Conservation (phyloP, 1,140 invertebrate species). For the Drosophila nasuta region DNA sequence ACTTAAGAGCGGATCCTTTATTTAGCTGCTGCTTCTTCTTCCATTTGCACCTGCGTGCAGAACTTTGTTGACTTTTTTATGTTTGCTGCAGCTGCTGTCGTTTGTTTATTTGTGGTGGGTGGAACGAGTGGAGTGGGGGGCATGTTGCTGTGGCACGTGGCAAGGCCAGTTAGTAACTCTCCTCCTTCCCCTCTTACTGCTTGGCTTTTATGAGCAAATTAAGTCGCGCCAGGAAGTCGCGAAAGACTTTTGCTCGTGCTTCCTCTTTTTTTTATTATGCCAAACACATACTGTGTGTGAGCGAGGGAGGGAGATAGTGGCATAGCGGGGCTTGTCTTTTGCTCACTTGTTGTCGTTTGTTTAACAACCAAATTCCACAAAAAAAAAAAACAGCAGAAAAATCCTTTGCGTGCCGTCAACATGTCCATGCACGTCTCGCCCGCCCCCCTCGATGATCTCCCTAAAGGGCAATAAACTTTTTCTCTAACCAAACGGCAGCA, state of each 20-base stretch:
- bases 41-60: slow-evolving; percentile 47
- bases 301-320: slow-evolving; percentile 4
- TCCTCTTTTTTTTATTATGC: slow-evolving; percentile 48
- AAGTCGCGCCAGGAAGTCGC: slow-evolving; percentile 71
- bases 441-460: slow-evolving; percentile 15
- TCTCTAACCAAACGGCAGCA: slow-evolving; percentile 26
- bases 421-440: slow-evolving; percentile 32
- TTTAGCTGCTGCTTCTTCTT: slow-evolving; percentile 42
- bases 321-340: slow-evolving; percentile 24
- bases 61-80: slow-evolving; percentile 30
- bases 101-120: background rate
- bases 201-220: slow-evolving; percentile 59
- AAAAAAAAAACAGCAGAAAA: slow-evolving; percentile 38
- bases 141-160: slow-evolving; percentile 52
- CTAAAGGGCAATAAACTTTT: slow-evolving; percentile 76
- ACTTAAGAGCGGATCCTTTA: slow-evolving; percentile 43
- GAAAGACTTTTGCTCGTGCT: slow-evolving; percentile 25
- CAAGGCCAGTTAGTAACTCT: slow-evolving; percentile 50
- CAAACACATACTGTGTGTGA: slow-evolving; percentile 26
- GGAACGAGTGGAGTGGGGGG: background rate
- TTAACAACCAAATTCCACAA: slow-evolving; percentile 47
- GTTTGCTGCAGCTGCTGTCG: slow-evolving; percentile 47
- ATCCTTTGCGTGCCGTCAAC: slow-evolving; percentile 81
- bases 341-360: slow-evolving; percentile 50
- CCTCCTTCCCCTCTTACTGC: background rate